Evolutionary conservation across 2,797 vertebrate genomes (phyloP).

Genomic region (Acropternis orthonyx): DNA sequence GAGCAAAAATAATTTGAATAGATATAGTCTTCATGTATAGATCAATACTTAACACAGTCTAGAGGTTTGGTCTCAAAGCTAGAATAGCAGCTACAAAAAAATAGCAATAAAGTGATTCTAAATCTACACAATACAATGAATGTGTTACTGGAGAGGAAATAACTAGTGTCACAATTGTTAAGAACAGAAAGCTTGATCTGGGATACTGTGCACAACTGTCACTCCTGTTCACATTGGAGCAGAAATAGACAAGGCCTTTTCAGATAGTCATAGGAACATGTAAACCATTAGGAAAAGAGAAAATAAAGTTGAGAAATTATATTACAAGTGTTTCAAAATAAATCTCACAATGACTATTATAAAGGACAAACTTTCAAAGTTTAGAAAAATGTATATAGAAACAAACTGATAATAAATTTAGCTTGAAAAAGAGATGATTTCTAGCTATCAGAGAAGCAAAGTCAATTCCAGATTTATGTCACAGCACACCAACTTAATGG

Average conservation of each 20-base stretch:
- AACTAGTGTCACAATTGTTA: not conserved
- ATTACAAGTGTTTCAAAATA: not conserved
- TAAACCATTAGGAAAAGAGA: fast-evolving
- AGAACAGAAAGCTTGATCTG: not conserved
- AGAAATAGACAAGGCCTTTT: not conserved
- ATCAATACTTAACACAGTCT: not conserved
- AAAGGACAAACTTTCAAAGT: not conserved
- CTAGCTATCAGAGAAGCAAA: not conserved
- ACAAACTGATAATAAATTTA: not conserved
- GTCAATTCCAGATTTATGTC: not conserved
- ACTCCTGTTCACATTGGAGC: not conserved
- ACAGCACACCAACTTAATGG: not conserved
- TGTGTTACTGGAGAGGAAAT: not conserved
- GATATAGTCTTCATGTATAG: not conserved
- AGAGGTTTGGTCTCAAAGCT: not conserved
- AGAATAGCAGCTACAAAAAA: not conserved
- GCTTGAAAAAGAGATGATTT: not conserved
- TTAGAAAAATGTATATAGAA: not conserved
- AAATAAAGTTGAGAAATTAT: not conserved
- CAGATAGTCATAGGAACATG: not conserved
- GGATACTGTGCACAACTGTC: not conserved
- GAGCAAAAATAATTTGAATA: not conserved
- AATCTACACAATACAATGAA: not conserved
- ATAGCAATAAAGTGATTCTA: not conserved
- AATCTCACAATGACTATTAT: not conserved